phyloP scores from a whole-genome alignment of 1,140 invertebrate species.

The Anthonomus grandis region DNA sequence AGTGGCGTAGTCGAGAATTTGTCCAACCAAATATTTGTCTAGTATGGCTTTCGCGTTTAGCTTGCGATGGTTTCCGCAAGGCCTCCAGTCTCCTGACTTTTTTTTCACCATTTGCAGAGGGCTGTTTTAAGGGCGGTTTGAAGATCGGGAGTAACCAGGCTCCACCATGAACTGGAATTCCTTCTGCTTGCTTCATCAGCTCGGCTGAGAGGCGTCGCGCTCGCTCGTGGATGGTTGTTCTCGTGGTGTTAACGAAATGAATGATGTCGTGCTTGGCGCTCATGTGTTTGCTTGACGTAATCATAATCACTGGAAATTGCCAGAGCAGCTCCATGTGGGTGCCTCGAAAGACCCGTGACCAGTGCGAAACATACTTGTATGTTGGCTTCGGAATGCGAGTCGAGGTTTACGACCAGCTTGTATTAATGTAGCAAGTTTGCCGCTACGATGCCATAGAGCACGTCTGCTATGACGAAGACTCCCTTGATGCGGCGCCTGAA shows the following conservation, averaged over 20 bases:
- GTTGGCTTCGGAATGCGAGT: too few relatives aligned
- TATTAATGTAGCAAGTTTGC: too few relatives aligned
- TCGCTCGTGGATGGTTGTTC: slow-evolving; percentile 11
- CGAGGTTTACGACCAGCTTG: too few relatives aligned
- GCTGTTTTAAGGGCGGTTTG: slow-evolving; percentile 45
- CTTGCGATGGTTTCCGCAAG: slow-evolving; percentile 48
- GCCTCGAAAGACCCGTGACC: too few relatives aligned
- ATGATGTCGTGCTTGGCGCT: neutral
- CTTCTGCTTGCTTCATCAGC: slow-evolving; percentile 39
- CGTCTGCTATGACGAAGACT: too few relatives aligned
- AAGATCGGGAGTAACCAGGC: slow-evolving; percentile 21
- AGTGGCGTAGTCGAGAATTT: slow-evolving; percentile 41
- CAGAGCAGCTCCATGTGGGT: too few relatives aligned
- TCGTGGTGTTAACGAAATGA: neutral
- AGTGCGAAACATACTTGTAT: too few relatives aligned
- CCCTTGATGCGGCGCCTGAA: too few relatives aligned
- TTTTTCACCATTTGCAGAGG: slow-evolving; percentile 49
- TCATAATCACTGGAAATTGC: too few relatives aligned
- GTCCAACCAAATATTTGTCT: slow-evolving; percentile 13
- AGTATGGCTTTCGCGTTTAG: slow-evolving; percentile 47
- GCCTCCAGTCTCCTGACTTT: slow-evolving; percentile 41
- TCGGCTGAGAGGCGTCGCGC: slow-evolving; percentile 45
- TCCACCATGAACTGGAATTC: slow-evolving; percentile 36
- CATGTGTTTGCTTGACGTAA: too few relatives aligned
- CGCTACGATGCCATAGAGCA: too few relatives aligned